Conservation (phyloP, 1,140 invertebrate species). For the Drusus annulatus region DNA sequence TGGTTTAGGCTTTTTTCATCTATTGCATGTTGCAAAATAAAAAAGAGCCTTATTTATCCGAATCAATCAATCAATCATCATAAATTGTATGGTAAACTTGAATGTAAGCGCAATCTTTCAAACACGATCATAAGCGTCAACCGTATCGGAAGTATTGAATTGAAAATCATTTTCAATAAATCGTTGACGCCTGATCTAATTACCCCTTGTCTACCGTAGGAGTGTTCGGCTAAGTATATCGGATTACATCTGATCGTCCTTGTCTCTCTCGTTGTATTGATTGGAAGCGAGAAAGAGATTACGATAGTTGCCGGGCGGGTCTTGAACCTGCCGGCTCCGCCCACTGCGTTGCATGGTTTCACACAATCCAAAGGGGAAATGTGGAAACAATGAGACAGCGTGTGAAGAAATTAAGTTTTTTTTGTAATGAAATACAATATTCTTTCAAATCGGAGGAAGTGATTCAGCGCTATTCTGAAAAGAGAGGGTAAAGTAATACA, state of each 20-base stretch:
- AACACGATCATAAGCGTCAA: background rate
- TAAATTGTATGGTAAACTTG: slow-evolving; percentile 4
- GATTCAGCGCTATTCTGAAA: slow-evolving; percentile 15
- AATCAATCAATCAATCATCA: slow-evolving; percentile 26
- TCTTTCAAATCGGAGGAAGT: slow-evolving; percentile 5
- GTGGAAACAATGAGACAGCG: slow-evolving; percentile 39
- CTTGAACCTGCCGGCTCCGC: slow-evolving; percentile 23
- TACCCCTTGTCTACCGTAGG: slow-evolving; percentile 33
- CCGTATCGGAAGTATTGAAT: slow-evolving; percentile 25
- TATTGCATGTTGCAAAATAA: background rate
- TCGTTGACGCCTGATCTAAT: slow-evolving; percentile 45
- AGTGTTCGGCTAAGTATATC: slow-evolving; percentile 13
- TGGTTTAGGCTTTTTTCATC: background rate
- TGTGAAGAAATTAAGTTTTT: slow-evolving; percentile 24
- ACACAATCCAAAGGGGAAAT: slow-evolving; percentile 36
- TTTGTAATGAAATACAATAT: slow-evolving; percentile 18
- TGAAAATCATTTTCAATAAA: slow-evolving; percentile 50
- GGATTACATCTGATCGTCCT: background rate
- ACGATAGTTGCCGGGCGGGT: slow-evolving; percentile 24
- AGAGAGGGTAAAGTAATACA: background rate
- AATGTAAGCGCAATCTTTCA: slow-evolving; percentile 4
- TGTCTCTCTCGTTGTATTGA: slow-evolving; percentile 2
- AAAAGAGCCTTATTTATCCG: slow-evolving; percentile 1
- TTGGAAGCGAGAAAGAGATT: background rate
- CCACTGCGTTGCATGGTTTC: slow-evolving; percentile 29